A percentile compares a stretch with the other conserved stretches of the same genome.
Conservation (phyloP, 2,888 invertebrate species). For the Baccha elongata region DNA sequence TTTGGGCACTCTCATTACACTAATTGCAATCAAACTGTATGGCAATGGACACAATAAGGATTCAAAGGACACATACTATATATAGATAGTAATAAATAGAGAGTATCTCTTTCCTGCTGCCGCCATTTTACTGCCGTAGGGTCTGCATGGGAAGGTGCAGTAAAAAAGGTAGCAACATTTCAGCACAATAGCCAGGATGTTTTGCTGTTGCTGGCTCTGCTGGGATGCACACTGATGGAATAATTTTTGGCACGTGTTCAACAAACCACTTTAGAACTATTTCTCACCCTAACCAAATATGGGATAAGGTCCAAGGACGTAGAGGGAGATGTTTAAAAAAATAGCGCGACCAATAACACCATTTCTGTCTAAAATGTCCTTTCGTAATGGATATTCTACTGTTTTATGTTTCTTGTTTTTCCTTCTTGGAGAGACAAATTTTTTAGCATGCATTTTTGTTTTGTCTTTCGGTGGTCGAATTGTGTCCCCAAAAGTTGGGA, state of each 20-base stretch:
- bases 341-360: slow-evolving; percentile 31
- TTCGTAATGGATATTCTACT: slow-evolving; percentile 45
- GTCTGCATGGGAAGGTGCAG: neutral
- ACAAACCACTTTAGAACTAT: slow-evolving; percentile 72
- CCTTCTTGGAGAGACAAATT: neutral
- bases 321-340: neutral
- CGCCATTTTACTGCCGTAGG: slow-evolving; percentile 50
- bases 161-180: slow-evolving; percentile 35
- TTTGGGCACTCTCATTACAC: slow-evolving; percentile 73
- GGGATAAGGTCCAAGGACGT: neutral
- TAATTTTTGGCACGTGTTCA: slow-evolving; percentile 72
- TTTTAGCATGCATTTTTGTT: slow-evolving; percentile 35
- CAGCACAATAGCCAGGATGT: slow-evolving; percentile 32
- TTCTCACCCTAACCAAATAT: slow-evolving; percentile 43
- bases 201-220: slow-evolving; percentile 40
- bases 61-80: slow-evolving; percentile 54
- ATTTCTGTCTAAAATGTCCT: slow-evolving; percentile 52
- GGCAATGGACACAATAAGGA: slow-evolving; percentile 62
- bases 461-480: slow-evolving; percentile 53
- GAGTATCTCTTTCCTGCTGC: slow-evolving; percentile 15
- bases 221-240: slow-evolving; percentile 63
- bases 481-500: slow-evolving; percentile 17
- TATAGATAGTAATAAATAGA: neutral
- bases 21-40: slow-evolving; percentile 64
- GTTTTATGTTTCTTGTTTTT: slow-evolving; percentile 4